A percentile compares a stretch with the other conserved stretches of the same genome.
phyloP scores from a whole-genome alignment of 2,113 vertebrate genomes.

The Hippolais icterina region DNA sequence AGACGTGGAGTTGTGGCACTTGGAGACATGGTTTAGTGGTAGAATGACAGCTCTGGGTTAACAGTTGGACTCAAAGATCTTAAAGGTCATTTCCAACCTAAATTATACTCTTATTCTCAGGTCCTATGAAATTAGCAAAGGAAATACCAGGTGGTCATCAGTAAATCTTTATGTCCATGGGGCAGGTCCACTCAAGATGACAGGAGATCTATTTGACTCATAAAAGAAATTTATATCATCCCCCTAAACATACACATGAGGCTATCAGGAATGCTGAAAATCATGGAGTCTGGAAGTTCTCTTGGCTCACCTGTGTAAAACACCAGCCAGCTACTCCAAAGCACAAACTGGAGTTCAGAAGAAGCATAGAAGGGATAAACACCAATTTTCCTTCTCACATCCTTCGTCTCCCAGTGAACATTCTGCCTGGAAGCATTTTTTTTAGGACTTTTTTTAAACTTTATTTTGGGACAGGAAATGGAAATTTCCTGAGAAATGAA shows the following conservation, averaged over 20 bases:
- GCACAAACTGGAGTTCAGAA: background rate
- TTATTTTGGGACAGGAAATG: background rate
- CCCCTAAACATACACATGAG: background rate
- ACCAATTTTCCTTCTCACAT: background rate
- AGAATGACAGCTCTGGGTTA: background rate
- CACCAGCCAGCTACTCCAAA: background rate
- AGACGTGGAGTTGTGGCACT: accelerated
- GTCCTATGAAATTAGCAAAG: background rate
- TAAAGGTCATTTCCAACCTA: background rate
- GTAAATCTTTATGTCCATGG: background rate
- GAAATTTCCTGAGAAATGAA: background rate
- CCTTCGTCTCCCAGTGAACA: background rate
- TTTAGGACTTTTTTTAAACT: background rate
- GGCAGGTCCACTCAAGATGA: background rate
- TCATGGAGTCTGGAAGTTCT: background rate
- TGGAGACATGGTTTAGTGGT: background rate
- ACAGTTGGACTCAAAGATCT: background rate
- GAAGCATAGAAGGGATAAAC: background rate
- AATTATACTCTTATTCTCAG: background rate
- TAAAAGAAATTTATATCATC: background rate
- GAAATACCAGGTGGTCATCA: background rate
- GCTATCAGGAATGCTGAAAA: background rate
- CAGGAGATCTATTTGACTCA: background rate
- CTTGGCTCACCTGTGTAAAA: background rate
- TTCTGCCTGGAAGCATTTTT: background rate